These are phyloP conservation scores for Lithobates pipiens DNA, from an alignment of 2,797 vertebrate species.

Conservation along the genomic window DNA sequence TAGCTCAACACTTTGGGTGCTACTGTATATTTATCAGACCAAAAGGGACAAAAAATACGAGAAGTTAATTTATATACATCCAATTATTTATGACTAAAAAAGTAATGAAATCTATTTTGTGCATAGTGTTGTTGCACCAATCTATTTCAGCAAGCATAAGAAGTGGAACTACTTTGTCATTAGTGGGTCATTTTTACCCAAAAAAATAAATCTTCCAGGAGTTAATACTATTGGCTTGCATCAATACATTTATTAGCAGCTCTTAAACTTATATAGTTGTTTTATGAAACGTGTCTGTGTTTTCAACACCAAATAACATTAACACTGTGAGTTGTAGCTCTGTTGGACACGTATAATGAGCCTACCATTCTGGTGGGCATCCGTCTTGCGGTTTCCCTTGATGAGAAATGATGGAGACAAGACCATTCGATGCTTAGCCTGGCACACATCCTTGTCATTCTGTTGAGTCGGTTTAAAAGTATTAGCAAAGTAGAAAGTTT, in stretches of 20 bases:
- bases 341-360: conserved; percentile 17
- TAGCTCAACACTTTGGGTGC: too few species aligned
- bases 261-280: conserved; percentile 18
- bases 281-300: conserved; percentile 43
- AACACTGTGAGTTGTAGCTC: conserved; percentile 1
- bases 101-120: too few species aligned
- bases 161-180: too few species aligned
- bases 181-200: too few species aligned
- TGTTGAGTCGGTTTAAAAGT: conserved; percentile 31
- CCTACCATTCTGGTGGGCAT: conserved; percentile 39
- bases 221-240: neutral
- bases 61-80: too few species aligned
- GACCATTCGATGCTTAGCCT: conserved; percentile 49
- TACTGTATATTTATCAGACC: too few species aligned
- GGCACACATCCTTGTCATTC: conserved; percentile 56
- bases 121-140: too few species aligned
- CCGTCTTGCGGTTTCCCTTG: conserved; percentile 28
- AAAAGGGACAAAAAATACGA: too few species aligned
- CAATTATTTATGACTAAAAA: too few species aligned
- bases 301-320: conserved; percentile 52
- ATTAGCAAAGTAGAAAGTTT: conserved; percentile 41
- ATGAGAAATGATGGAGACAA: conserved; percentile 17
- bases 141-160: too few species aligned
- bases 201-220: neutral
- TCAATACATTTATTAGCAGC: conserved; percentile 3